Evolutionary conservation across 2,113 vertebrate genomes (phyloP).

Genomic region (Sapajus apella): DNA sequence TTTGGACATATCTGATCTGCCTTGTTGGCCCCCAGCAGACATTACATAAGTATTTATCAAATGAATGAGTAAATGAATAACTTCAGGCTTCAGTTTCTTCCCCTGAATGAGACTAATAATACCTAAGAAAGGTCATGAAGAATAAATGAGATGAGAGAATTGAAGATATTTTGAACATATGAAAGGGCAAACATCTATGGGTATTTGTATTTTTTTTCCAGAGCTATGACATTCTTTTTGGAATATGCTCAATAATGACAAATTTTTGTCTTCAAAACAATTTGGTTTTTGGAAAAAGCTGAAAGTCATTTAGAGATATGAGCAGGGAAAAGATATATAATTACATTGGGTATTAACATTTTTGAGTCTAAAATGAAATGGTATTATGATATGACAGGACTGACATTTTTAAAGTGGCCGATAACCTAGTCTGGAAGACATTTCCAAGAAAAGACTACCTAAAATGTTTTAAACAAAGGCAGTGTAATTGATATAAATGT

Average conservation of each 20-base stretch:
- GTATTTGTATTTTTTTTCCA: neutral
- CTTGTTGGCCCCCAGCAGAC: neutral
- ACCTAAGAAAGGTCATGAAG: neutral
- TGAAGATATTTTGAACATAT: neutral
- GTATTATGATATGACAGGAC: neutral
- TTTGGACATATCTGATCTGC: neutral
- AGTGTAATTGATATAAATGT: neutral
- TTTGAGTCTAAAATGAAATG: neutral
- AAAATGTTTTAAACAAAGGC: neutral
- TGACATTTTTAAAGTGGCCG: neutral
- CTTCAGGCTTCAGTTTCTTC: neutral
- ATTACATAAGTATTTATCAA: neutral
- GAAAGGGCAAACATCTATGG: neutral
- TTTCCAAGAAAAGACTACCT: conserved; percentile 22
- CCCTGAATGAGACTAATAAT: neutral
- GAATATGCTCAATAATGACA: neutral
- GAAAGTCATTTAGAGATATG: neutral
- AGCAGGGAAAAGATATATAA: neutral
- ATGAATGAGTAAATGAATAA: neutral
- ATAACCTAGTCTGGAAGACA: neutral
- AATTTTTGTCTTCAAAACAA: neutral
- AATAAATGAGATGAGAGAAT: neutral
- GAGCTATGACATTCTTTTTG: neutral
- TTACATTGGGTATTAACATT: neutral
- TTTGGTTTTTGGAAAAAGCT: neutral